Conservation (phyloP, 2,888 invertebrate genomes). For the Agrilus mali region DNA sequence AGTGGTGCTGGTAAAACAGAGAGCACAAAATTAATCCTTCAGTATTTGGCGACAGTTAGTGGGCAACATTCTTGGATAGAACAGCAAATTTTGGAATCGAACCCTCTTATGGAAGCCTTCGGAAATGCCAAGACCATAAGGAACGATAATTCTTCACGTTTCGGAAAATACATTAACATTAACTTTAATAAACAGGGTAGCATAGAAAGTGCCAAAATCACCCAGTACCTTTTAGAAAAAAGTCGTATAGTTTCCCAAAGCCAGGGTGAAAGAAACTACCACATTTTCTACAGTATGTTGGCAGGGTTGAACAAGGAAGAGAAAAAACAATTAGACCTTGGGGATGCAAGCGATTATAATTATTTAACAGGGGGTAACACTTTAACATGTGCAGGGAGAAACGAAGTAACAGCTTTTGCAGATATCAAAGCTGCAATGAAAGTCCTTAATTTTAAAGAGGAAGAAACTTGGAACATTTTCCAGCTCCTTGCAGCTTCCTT, state of each 20-base stretch:
- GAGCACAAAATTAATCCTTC: constrained; percentile 85
- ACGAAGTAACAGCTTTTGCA: constrained; percentile 75
- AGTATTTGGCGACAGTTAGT: constrained; percentile 86
- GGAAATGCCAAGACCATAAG: constrained; percentile 93
- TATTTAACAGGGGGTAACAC: constrained; percentile 74
- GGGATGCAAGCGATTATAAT: constrained; percentile 58
- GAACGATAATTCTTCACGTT: constrained; percentile 93
- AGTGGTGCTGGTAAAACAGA: constrained; percentile 95
- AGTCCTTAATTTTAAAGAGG: constrained; percentile 73
- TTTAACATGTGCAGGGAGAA: constrained; percentile 65
- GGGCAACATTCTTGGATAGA: constrained; percentile 97
- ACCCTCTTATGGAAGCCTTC: constrained; percentile 93
- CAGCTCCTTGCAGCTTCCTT: constrained; percentile 76
- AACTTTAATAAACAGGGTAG: constrained; percentile 60
- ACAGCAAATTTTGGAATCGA: constrained; percentile 92
- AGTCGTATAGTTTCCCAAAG: constrained; percentile 85
- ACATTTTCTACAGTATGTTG: constrained; percentile 86
- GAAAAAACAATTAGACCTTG: constrained; percentile 62
- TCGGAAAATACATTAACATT: constrained; percentile 91
- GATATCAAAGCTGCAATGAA: constrained; percentile 88
- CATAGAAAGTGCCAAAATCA: constrained; percentile 88
- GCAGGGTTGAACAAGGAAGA: constrained; percentile 72
- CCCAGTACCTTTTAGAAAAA: constrained; percentile 91
- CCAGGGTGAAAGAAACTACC: constrained; percentile 85
- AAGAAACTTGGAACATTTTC: constrained; percentile 75